These are phyloP conservation scores for Drosophila mayaguana DNA, from an alignment of 2,888 invertebrate genomes.

Conservation along the genomic window DNA sequence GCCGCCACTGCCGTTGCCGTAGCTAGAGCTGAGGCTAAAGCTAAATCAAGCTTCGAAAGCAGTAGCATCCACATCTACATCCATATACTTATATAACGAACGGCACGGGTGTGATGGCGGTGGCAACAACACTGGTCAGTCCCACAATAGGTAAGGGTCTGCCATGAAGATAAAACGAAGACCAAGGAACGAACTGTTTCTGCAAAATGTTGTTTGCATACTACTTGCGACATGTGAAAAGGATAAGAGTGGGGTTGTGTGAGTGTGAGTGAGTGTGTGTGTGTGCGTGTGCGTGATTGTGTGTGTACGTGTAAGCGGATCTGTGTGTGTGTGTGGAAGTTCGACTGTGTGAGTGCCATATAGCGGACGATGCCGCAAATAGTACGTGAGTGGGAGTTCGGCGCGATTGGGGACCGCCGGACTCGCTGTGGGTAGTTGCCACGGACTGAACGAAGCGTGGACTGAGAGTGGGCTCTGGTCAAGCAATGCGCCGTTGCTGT, in stretches of 20 bases:
- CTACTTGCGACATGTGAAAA: conserved; percentile 84
- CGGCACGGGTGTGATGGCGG: conserved; percentile 54
- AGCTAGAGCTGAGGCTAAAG: conserved; percentile 55
- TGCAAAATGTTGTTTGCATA: conserved; percentile 84
- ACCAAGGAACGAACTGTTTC: conserved; percentile 82
- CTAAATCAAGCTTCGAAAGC: conserved; percentile 77
- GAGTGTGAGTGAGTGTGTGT: conserved; percentile 25
- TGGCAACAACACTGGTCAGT: conserved; percentile 69
- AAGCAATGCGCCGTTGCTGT: conserved; percentile 71
- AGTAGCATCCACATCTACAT: conserved; percentile 62
- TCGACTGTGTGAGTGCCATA: conserved; percentile 46
- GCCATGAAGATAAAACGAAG: conserved; percentile 80
- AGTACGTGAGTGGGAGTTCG: conserved; percentile 72
- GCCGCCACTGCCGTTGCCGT: conserved; percentile 23
- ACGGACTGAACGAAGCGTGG: conserved; percentile 49
- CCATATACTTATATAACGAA: conserved; percentile 40
- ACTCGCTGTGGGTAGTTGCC: conserved; percentile 74
- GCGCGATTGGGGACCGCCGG: conserved; percentile 73
- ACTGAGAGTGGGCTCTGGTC: conserved; percentile 57
- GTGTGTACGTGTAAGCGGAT: conserved; percentile 14
- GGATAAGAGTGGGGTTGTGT: conserved; percentile 71
- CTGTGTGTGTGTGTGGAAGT: conserved; percentile 28
- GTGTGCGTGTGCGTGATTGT: conserved; percentile 32
- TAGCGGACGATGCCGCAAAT: conserved; percentile 71
- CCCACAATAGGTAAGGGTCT: conserved; percentile 81